A percentile compares a stretch with the other conserved stretches of the same genome.
phyloP scores from a whole-genome alignment of 2,888 invertebrate genomes.

The Pollenia griseotomentosa region DNA sequence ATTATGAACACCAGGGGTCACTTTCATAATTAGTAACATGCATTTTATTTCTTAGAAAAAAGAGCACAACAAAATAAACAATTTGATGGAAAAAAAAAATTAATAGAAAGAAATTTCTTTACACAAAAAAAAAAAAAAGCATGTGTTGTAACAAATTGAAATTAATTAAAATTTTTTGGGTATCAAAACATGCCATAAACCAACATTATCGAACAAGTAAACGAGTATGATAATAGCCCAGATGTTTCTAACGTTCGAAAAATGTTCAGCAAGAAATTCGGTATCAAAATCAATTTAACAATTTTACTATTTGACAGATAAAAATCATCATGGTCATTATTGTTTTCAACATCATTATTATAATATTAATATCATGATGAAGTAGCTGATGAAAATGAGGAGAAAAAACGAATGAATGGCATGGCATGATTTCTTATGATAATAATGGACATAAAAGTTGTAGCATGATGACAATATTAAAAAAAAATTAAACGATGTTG shows the following conservation, averaged over 20 bases:
- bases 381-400: background rate
- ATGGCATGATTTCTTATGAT: too few relatives aligned
- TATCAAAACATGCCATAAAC: slow-evolving; percentile 12
- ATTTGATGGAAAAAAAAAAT: slow-evolving; percentile 6
- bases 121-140: slow-evolving; percentile 48
- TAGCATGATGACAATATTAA: too few relatives aligned
- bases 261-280: background rate
- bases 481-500: too few relatives aligned
- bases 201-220: background rate
- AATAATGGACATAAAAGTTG: too few relatives aligned
- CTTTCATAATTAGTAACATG: slow-evolving; percentile 20
- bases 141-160: slow-evolving; percentile 70
- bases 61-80: slow-evolving; percentile 13
- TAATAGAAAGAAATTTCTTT: slow-evolving; percentile 22
- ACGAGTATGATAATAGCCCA: background rate
- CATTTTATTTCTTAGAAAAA: slow-evolving; percentile 14
- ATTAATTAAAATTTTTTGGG: slow-evolving; percentile 63
- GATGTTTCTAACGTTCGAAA: background rate
- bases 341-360: background rate
- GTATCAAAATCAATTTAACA: slow-evolving; percentile 48
- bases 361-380: background rate
- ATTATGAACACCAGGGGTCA: slow-evolving; percentile 43
- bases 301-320: slow-evolving; percentile 44
- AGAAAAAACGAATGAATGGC: too few relatives aligned
- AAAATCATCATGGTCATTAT: background rate